A percentile compares a stretch with the other conserved stretches of the same genome.
These are phyloP conservation scores for Orchesella flavescens DNA, from an alignment of 2,888 invertebrate species.

Conservation along the genomic window DNA sequence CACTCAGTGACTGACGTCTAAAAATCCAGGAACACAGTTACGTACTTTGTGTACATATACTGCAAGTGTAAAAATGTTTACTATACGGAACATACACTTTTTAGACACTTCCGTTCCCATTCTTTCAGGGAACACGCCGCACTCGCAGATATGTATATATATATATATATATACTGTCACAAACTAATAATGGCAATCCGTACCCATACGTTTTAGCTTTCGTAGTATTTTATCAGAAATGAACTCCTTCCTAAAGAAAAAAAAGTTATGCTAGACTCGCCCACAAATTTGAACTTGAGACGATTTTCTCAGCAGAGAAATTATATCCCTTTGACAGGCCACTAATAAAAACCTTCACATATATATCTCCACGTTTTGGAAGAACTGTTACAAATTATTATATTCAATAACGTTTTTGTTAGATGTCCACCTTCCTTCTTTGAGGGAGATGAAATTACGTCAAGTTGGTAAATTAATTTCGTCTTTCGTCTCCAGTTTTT, in stretches of 20 bases:
- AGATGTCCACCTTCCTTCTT: not conserved
- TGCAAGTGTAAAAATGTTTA: slow-evolving; percentile 14
- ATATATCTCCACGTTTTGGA: not conserved
- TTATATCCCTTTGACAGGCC: not conserved
- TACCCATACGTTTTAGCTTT: slow-evolving; percentile 14
- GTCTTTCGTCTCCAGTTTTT: not conserved
- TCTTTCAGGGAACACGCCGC: slow-evolving; percentile 17
- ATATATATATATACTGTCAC: slow-evolving; percentile 29
- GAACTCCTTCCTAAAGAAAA: not conserved
- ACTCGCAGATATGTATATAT: no score
- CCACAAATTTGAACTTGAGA: slow-evolving; percentile 44
- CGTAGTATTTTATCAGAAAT: not conserved
- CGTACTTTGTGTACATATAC: not conserved
- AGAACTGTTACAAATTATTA: not conserved
- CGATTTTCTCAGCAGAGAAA: not conserved
- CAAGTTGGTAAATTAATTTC: not conserved
- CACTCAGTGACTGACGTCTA: slow-evolving; percentile 21
- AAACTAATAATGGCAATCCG: slow-evolving; percentile 34
- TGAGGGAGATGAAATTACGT: not conserved
- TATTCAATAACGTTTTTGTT: no score
- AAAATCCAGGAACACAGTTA: slow-evolving; percentile 44
- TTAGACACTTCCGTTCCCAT: slow-evolving; percentile 48
- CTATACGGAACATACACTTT: slow-evolving; percentile 5
- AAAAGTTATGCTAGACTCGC: slow-evolving; percentile 27
- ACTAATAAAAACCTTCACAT: not conserved